Conservation (phyloP, 2,888 invertebrate genomes). For the Chrysotoxum bicinctum region DNA sequence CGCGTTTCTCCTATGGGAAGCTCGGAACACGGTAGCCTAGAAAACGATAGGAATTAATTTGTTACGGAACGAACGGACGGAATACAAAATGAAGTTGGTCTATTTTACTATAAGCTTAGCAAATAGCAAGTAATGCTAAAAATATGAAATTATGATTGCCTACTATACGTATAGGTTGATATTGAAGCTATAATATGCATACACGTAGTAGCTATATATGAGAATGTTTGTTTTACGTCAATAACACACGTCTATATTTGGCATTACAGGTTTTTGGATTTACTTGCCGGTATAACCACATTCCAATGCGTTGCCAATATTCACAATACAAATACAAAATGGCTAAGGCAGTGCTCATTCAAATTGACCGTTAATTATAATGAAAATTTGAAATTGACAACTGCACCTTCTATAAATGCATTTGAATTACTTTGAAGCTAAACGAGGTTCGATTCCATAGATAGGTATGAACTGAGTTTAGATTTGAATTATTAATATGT, state of each 20-base stretch:
- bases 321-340: conserved; percentile 13
- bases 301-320: conserved; percentile 39
- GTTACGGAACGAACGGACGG: conserved; percentile 6
- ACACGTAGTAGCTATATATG: background rate
- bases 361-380: conserved; percentile 51
- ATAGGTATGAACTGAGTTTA: background rate
- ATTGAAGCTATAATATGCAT: conserved; percentile 11
- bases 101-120: conserved; percentile 10
- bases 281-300: conserved; percentile 61
- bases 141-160: conserved; percentile 39
- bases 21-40: conserved; percentile 46
- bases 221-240: conserved; percentile 13
- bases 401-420: conserved; percentile 12
- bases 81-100: conserved; percentile 54
- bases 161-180: background rate
- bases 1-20: conserved; percentile 30
- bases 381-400: background rate
- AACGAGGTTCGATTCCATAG: too few relatives aligned
- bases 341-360: conserved; percentile 35
- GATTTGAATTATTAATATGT: background rate
- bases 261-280: conserved; percentile 28
- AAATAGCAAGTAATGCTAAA: background rate
- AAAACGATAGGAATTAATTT: conserved; percentile 46
- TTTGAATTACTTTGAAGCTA: too few relatives aligned
- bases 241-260: conserved; percentile 38